Conservation (phyloP, 2,888 invertebrate species). For the Archips xylosteana region DNA sequence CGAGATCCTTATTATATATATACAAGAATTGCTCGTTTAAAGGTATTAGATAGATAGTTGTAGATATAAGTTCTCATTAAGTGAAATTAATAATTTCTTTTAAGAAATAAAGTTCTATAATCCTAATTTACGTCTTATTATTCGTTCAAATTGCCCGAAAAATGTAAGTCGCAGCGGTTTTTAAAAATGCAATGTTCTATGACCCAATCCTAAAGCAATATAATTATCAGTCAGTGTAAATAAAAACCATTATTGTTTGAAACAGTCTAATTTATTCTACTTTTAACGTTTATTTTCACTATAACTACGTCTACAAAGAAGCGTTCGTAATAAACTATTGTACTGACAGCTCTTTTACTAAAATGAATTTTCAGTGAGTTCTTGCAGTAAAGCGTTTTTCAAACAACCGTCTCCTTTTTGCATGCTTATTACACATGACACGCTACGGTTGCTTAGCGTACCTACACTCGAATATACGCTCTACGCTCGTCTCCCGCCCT, state of each 20-base stretch:
- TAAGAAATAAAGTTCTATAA: no score
- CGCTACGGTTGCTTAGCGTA: slow-evolving; percentile 59
- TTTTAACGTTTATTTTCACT: neutral
- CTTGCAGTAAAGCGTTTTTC: slow-evolving; percentile 44
- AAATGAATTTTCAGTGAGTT: slow-evolving; percentile 21
- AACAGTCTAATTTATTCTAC: neutral
- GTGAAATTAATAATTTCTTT: no score
- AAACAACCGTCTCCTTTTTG: slow-evolving; percentile 60
- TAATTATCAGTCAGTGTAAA: neutral
- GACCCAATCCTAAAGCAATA: neutral
- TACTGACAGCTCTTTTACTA: neutral
- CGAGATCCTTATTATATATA: no score
- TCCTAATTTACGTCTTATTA: no score
- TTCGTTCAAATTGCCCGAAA: neutral
- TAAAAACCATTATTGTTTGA: neutral
- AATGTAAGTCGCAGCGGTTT: no score
- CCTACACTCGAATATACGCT: slow-evolving; percentile 47
- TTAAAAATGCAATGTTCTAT: no score
- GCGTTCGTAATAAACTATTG: neutral
- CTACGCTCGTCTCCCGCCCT: slow-evolving; percentile 53
- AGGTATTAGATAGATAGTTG: no score
- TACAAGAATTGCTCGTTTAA: no score
- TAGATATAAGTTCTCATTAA: no score
- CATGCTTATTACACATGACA: slow-evolving; percentile 69
- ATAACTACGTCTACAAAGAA: neutral